These are phyloP conservation scores for Linyphia triangularis DNA, from an alignment of 2,888 invertebrate species.

Conservation along the genomic window DNA sequence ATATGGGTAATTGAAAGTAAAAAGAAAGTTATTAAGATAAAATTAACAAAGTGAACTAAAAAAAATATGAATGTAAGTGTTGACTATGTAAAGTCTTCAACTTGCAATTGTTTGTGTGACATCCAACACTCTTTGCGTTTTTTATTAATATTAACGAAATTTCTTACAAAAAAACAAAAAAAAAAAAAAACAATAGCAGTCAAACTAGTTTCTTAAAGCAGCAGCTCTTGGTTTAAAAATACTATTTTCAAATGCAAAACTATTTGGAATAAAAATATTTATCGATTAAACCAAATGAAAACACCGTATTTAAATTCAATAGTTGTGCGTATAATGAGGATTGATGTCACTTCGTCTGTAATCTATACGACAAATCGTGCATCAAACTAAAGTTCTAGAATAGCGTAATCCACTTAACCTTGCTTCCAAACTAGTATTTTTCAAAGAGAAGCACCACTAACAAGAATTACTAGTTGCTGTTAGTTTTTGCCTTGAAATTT, in stretches of 20 bases:
- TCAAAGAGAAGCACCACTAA: not conserved
- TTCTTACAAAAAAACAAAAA: too few species aligned
- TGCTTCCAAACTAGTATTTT: conserved; percentile 33
- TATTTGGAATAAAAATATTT: not conserved
- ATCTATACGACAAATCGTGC: not conserved
- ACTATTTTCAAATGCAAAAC: not conserved
- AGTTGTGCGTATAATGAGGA: not conserved
- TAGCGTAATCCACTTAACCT: conserved; percentile 16
- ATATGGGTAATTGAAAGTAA: too few species aligned
- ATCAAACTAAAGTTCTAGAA: not conserved
- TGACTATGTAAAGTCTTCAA: too few species aligned
- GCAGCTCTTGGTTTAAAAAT: not conserved
- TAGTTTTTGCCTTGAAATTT: conserved; percentile 49
- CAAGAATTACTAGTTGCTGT: conserved; percentile 49
- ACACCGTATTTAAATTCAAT: not conserved
- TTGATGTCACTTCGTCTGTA: not conserved
- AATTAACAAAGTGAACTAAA: too few species aligned
- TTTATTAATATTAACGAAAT: too few species aligned
- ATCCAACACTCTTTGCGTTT: too few species aligned
- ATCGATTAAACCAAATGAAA: not conserved
- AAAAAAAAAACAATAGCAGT: too few species aligned
- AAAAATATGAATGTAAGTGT: too few species aligned
- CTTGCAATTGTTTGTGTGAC: too few species aligned
- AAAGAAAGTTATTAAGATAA: too few species aligned
- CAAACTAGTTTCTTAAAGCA: too few species aligned